Evolutionary conservation across 2,888 invertebrate genomes (phyloP).

Genomic region (Agrotis exclamationis): DNA sequence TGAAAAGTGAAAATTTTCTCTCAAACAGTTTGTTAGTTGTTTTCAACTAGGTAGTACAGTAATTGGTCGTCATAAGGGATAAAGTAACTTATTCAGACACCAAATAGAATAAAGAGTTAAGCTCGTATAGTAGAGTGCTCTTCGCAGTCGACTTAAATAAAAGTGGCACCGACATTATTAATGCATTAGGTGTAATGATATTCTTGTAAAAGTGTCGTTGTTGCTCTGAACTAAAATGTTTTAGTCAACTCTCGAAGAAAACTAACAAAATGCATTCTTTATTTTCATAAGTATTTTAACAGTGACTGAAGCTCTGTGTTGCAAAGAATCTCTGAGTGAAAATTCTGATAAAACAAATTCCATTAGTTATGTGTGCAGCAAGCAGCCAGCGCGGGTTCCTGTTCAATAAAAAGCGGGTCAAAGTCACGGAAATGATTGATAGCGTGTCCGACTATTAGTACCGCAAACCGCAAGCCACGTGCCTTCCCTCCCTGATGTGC

Average conservation of each 20-base stretch:
- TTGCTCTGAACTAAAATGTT: background rate
- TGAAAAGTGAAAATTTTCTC: background rate
- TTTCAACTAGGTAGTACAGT: background rate
- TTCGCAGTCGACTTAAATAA: slow-evolving; percentile 13
- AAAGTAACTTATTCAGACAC: slow-evolving; percentile 5
- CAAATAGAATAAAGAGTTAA: slow-evolving; percentile 18
- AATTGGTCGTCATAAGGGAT: background rate
- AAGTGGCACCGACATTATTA: slow-evolving; percentile 24
- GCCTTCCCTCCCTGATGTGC: slow-evolving; percentile 26
- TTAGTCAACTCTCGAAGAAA: background rate
- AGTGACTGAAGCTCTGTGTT: background rate
- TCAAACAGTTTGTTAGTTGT: background rate
- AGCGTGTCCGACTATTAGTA: slow-evolving; percentile 44
- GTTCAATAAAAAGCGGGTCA: slow-evolving; percentile 32
- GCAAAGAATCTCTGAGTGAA: background rate
- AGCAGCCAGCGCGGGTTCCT: background rate
- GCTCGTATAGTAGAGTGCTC: slow-evolving; percentile 17
- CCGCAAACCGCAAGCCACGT: slow-evolving; percentile 22
- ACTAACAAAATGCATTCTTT: background rate
- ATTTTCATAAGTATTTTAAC: too few species aligned
- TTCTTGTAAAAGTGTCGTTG: background rate
- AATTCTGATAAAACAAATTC: slow-evolving; percentile 1
- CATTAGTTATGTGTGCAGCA: slow-evolving; percentile 2
- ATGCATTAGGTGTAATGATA: background rate
- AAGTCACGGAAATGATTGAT: slow-evolving; percentile 46